A percentile compares a stretch with the other conserved stretches of the same genome.
Conservation (phyloP, 2,113 vertebrate species). For the Oryzias woworae region DNA sequence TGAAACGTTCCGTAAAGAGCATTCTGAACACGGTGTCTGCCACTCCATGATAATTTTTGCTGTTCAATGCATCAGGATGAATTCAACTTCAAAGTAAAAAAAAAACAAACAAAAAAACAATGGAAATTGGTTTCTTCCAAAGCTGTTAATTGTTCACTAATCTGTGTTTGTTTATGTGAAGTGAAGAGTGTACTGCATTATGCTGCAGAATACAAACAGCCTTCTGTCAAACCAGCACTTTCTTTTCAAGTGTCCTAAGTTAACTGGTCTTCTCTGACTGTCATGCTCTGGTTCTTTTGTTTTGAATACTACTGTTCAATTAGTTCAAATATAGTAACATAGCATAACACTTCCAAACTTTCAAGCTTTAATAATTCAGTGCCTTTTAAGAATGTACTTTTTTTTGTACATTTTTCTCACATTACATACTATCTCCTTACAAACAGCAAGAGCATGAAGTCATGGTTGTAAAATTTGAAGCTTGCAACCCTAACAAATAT, state of each 20-base stretch:
- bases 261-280: too few relatives aligned
- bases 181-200: neutral
- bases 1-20: conserved; percentile 1
- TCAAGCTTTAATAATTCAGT: too few relatives aligned
- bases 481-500: conserved; percentile 32
- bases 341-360: too few relatives aligned
- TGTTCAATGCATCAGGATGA: conserved; percentile 83
- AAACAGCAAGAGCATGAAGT: too few relatives aligned
- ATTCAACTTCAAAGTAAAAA: conserved; percentile 79
- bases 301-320: too few relatives aligned
- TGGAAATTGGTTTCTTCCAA: conserved; percentile 58
- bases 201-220: neutral
- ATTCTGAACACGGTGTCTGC: conserved; percentile 39
- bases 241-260: neutral
- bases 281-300: too few relatives aligned
- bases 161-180: conserved; percentile 8
- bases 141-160: conserved; percentile 36
- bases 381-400: too few relatives aligned
- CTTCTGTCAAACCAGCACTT: neutral
- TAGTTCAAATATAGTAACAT: too few relatives aligned
- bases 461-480: too few relatives aligned
- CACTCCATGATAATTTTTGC: conserved; percentile 79
- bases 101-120: conserved; percentile 52
- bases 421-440: too few relatives aligned
- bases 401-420: too few relatives aligned